phyloP scores from a whole-genome alignment of 2,113 vertebrate species.

The Halcyon senegalensis region DNA sequence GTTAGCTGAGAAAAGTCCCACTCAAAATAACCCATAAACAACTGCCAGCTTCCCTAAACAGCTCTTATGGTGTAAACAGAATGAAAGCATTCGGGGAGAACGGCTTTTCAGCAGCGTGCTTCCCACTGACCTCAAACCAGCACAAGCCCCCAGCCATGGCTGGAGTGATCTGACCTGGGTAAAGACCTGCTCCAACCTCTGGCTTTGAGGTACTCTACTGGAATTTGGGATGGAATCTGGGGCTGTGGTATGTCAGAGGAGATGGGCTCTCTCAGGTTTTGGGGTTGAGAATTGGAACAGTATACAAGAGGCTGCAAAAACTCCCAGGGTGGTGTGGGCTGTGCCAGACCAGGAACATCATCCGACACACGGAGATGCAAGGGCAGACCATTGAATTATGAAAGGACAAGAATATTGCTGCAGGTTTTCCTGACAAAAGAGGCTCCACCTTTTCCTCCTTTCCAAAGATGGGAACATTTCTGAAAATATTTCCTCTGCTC shows the following conservation, averaged over 20 bases:
- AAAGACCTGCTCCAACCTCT: background rate
- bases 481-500: background rate
- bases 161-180: background rate
- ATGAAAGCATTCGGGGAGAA: background rate
- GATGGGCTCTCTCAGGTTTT: rapidly evolving
- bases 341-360: background rate
- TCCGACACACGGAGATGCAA: background rate
- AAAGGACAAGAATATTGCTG: background rate
- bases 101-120: rapidly evolving
- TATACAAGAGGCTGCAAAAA: background rate
- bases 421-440: background rate
- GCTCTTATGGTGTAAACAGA: background rate
- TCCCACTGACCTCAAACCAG: background rate
- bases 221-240: background rate
- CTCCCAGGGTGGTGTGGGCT: background rate
- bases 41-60: background rate
- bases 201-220: background rate
- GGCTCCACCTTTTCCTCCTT: background rate
- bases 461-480: background rate
- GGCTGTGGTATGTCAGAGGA: background rate
- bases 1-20: slow-evolving; percentile 10
- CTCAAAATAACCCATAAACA: slow-evolving; percentile 24
- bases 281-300: background rate
- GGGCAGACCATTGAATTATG: background rate
- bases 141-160: rapidly evolving